Percentiles rank a stretch among this genome's conserved stretches.
phyloP scores from a whole-genome alignment of 2,888 invertebrate genomes.

The Drosophila setosimentum region DNA sequence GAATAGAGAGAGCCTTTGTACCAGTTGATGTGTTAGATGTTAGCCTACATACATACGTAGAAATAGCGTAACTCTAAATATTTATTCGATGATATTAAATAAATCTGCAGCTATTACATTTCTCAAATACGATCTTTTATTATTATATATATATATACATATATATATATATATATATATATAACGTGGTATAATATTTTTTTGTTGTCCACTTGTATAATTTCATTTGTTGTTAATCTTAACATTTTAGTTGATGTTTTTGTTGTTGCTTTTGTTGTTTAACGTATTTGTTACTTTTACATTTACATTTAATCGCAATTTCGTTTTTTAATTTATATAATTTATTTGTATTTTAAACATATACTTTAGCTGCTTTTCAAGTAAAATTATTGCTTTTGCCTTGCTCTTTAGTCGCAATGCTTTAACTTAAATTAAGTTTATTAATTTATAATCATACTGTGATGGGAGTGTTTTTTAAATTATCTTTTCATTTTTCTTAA shows the following conservation, averaged over 20 bases:
- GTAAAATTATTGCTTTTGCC: constrained; percentile 74
- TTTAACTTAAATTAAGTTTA: constrained; percentile 53
- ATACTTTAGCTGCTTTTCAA: constrained; percentile 51
- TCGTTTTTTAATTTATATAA: constrained; percentile 10
- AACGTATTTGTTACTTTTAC: constrained; percentile 41
- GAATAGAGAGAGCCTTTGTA: constrained; percentile 46
- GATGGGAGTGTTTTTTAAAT: constrained; percentile 22
- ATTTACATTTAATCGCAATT: constrained; percentile 50
- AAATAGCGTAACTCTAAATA: constrained; percentile 60
- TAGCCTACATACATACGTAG: constrained; percentile 40
- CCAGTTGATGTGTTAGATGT: constrained; percentile 17
- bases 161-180: constrained; percentile 64
- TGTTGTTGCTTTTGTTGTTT: constrained; percentile 42
- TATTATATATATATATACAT: constrained; percentile 63
- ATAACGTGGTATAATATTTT: constrained; percentile 65
- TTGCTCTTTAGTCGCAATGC: constrained; percentile 66
- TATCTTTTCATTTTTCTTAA: constrained; percentile 1
- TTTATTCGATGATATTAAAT: constrained; percentile 65
- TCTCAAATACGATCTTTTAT: constrained; percentile 55
- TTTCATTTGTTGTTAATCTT: constrained; percentile 48
- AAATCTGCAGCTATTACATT: constrained; percentile 61
- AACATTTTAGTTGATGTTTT: constrained; percentile 48
- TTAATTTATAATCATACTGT: constrained; percentile 48
- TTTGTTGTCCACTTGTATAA: constrained; percentile 54
- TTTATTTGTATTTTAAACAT: constrained; percentile 30